A percentile compares a stretch with the other conserved stretches of the same genome.
Conservation (phyloP, 2,797 vertebrate genomes). For the Iguana delicatissima region DNA sequence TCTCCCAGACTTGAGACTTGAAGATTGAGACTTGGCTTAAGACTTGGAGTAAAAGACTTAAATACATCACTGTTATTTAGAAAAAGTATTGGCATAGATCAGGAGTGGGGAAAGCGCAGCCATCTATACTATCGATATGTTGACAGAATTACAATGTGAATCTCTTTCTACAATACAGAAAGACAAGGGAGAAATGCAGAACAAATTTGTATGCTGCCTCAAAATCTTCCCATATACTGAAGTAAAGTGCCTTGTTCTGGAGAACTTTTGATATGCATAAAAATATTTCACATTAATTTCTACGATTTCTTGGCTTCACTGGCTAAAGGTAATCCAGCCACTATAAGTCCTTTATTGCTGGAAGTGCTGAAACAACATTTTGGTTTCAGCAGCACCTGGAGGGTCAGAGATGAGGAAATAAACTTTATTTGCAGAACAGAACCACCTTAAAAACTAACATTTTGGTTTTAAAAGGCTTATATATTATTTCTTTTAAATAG, state of each 20-base stretch:
- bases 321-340: conserved; percentile 45
- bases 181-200: conserved; percentile 38
- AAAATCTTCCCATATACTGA: conserved; percentile 42
- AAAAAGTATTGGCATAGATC: background rate
- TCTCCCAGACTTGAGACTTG: too few relatives aligned
- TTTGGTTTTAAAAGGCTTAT: conserved; percentile 38
- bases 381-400: conserved; percentile 37
- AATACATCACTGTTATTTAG: background rate
- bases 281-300: conserved; percentile 63
- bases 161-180: conserved; percentile 14
- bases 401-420: background rate
- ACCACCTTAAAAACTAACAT: background rate
- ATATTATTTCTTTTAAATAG: conserved; percentile 33
- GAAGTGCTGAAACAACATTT: conserved; percentile 57
- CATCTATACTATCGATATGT: background rate
- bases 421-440: conserved; percentile 40
- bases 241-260: conserved; percentile 40
- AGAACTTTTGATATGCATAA: conserved; percentile 49
- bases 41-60: too few relatives aligned
- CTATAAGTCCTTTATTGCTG: conserved; percentile 35
- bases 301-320: conserved; percentile 57
- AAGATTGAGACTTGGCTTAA: too few relatives aligned
- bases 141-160: background rate
- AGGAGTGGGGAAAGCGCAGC: too few relatives aligned
- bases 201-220: conserved; percentile 1